Percentiles rank a stretch among this genome's conserved stretches.
These are phyloP conservation scores for Drosophila repletoides DNA, from an alignment of 1,140 invertebrate genomes.

Conservation along the genomic window DNA sequence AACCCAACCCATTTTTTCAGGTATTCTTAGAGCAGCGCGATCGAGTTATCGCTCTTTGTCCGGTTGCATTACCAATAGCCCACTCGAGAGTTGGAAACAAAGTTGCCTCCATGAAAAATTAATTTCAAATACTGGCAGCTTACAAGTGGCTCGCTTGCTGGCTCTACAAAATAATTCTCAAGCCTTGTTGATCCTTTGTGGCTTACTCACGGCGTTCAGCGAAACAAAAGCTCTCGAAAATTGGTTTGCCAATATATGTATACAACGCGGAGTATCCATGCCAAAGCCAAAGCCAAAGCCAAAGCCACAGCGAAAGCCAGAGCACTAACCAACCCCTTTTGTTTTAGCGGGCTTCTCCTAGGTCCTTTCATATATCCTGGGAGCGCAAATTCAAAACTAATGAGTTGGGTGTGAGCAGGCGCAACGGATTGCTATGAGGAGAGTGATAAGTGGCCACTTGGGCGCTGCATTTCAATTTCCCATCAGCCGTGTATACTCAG, in stretches of 20 bases:
- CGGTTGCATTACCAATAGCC: background rate
- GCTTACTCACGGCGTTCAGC: conserved; percentile 74
- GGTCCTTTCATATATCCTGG: conserved; percentile 80
- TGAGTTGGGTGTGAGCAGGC: conserved; percentile 25
- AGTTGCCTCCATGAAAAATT: conserved; percentile 63
- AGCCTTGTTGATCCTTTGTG: conserved; percentile 80
- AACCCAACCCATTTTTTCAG: background rate
- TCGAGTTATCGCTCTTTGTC: conserved; percentile 1
- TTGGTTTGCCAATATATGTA: conserved; percentile 79
- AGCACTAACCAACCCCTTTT: conserved; percentile 63
- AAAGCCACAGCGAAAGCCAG: no score
- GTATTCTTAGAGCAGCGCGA: background rate
- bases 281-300: no score
- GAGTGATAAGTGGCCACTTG: conserved; percentile 64
- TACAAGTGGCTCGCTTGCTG: conserved; percentile 60
- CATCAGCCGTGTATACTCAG: conserved; percentile 42
- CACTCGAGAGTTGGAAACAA: conserved; percentile 45
- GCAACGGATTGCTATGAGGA: no score
- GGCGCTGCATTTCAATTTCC: conserved; percentile 25
- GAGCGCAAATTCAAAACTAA: conserved; percentile 61
- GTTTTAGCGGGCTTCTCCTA: conserved; percentile 47
- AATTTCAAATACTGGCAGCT: conserved; percentile 43
- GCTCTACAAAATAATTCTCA: conserved; percentile 77
- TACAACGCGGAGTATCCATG: no score
- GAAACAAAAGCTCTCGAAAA: conserved; percentile 77